Evolutionary conservation across 2,888 invertebrate genomes (phyloP).

Genomic region (Dermolepida albohirtum): DNA sequence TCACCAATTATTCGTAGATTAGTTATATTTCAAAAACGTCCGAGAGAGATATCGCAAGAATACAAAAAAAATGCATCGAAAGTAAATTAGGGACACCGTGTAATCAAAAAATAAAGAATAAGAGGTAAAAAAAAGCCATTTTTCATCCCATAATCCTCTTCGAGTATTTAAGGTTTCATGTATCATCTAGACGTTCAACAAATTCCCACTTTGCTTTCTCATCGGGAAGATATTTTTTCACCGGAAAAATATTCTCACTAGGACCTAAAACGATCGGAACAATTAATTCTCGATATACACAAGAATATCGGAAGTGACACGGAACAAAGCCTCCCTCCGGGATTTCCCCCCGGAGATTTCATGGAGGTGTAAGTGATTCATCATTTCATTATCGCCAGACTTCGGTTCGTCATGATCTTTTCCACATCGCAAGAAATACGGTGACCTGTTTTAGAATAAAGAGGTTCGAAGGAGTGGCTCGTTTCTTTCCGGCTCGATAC

Average conservation of each 20-base stretch:
- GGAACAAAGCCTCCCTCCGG: not conserved
- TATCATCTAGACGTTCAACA: constrained; percentile 26
- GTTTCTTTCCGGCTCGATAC: no score
- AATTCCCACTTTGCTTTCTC: constrained; percentile 20
- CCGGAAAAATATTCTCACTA: not conserved
- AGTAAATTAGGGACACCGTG: not conserved
- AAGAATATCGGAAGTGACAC: constrained; percentile 8
- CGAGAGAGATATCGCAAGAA: not conserved
- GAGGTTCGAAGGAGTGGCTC: no score
- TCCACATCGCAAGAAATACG: not conserved
- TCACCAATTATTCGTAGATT: no score
- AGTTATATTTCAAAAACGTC: no score
- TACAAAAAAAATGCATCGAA: not conserved
- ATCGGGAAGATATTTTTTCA: constrained; percentile 9
- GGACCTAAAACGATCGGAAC: constrained; percentile 1
- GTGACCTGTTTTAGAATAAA: no score
- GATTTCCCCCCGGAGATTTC: not conserved
- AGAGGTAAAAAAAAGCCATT: constrained; percentile 7
- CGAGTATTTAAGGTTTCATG: constrained; percentile 22
- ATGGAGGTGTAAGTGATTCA: constrained; percentile 1
- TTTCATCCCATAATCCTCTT: constrained; percentile 19
- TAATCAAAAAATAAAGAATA: not conserved
- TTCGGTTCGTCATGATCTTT: not conserved
- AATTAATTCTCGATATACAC: constrained; percentile 17
- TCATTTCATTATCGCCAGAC: constrained; percentile 10